Evolutionary conservation across 2,888 invertebrate genomes (phyloP).

Genomic region (Plebejus argus): DNA sequence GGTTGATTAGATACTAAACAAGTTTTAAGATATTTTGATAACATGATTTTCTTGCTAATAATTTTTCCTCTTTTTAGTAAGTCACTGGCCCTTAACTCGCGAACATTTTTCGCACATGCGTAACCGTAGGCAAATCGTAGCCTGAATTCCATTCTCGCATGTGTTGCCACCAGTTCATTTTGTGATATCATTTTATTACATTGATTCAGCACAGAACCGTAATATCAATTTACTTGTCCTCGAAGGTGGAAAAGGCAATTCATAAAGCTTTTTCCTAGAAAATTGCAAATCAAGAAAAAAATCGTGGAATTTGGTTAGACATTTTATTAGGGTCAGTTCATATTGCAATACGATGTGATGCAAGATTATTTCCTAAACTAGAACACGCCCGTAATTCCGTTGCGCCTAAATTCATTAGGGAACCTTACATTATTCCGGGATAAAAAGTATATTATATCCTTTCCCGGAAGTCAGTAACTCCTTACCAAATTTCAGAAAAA

Average conservation of each 20-base stretch:
- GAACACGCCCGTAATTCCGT: no score
- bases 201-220: not conserved
- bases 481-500: no score
- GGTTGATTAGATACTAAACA: no score
- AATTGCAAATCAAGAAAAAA: not conserved
- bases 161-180: slow-evolving; percentile 3
- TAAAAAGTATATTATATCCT: no score
- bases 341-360: not conserved
- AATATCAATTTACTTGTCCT: slow-evolving; percentile 1
- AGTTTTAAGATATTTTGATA: no score
- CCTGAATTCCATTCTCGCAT: not conserved
- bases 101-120: not conserved
- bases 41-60: no score
- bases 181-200: not conserved
- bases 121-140: not conserved
- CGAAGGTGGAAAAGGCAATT: not conserved
- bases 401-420: no score
- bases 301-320: no score
- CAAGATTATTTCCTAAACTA: no score
- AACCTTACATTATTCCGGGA: no score
- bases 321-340: not conserved
- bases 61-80: not conserved
- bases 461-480: no score
- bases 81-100: not conserved
- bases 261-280: not conserved